phyloP scores from a whole-genome alignment of 2,888 invertebrate genomes.

The Smittia aterrima region DNA sequence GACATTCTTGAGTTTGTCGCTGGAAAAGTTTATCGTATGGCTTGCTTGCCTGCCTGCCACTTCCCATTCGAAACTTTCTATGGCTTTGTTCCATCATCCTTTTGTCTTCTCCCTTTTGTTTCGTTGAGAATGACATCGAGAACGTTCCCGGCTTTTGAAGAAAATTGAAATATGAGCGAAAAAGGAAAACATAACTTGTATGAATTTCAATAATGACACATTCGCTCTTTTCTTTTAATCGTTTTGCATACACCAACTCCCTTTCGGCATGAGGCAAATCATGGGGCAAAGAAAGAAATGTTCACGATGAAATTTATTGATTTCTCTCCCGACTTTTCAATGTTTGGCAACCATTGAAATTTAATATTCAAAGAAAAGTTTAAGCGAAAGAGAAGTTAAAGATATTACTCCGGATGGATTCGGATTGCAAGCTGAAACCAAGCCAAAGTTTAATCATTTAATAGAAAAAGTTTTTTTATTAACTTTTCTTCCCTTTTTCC shows the following conservation, averaged over 20 bases:
- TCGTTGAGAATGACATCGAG: conserved; percentile 12
- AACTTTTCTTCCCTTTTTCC: conserved; percentile 26
- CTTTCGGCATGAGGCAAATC: not conserved
- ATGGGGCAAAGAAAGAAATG: not conserved
- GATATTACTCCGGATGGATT: not conserved
- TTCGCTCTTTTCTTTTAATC: conserved; percentile 11
- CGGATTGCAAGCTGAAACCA: conserved; percentile 6
- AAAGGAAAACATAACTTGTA: conserved; percentile 11
- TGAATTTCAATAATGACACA: conserved; percentile 29
- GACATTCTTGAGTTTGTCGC: not conserved
- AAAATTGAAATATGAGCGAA: conserved; percentile 18
- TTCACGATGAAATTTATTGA: conserved; percentile 21
- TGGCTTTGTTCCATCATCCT: conserved; percentile 34
- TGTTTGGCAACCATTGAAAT: conserved; percentile 28
- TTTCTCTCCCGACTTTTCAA: conserved; percentile 12
- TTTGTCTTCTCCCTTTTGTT: not conserved
- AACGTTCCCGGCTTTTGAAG: not conserved
- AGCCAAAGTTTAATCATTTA: conserved; percentile 38
- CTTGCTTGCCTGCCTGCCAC: too few species aligned
- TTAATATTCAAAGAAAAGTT: conserved; percentile 22
- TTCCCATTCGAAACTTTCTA: conserved; percentile 10
- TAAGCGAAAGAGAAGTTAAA: not conserved
- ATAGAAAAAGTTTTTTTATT: conserved; percentile 41
- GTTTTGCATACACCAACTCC: not conserved
- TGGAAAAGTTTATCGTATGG: conserved; percentile 14